Conservation (phyloP, 2,797 vertebrate genomes). For the Chaenodraco wilsoni region DNA sequence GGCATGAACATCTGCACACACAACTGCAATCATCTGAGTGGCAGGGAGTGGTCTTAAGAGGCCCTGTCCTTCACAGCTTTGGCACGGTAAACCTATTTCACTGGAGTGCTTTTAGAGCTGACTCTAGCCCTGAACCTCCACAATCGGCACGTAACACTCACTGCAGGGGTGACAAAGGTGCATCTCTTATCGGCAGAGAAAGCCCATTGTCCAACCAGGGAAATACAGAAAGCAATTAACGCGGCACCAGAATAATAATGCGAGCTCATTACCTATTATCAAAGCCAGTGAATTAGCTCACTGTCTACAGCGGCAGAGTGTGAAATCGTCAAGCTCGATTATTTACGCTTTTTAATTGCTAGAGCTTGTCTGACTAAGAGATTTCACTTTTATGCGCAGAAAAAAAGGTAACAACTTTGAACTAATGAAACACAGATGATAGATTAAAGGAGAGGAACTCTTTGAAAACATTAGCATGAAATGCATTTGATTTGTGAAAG, state of each 20-base stretch:
- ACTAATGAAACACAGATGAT: slow-evolving; percentile 82
- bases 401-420: slow-evolving; percentile 82
- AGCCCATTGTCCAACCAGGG: slow-evolving; percentile 86
- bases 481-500: slow-evolving; percentile 79
- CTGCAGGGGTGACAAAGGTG: slow-evolving; percentile 83
- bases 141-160: slow-evolving; percentile 84
- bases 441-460: slow-evolving; percentile 80
- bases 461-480: slow-evolving; percentile 80
- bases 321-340: slow-evolving; percentile 85
- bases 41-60: slow-evolving; percentile 79
- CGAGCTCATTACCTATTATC: slow-evolving; percentile 88
- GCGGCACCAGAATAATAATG: slow-evolving; percentile 85
- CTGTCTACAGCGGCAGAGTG: slow-evolving; percentile 82
- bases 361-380: slow-evolving; percentile 82
- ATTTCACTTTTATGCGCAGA: slow-evolving; percentile 81
- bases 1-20: slow-evolving; percentile 74
- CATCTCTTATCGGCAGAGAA: slow-evolving; percentile 85
- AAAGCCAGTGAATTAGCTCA: slow-evolving; percentile 87
- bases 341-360: slow-evolving; percentile 87
- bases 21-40: slow-evolving; percentile 74
- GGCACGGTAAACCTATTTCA: slow-evolving; percentile 83
- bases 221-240: slow-evolving; percentile 89
- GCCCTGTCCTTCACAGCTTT: slow-evolving; percentile 81
- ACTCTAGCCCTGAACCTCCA: slow-evolving; percentile 75
- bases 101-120: slow-evolving; percentile 85